These are phyloP conservation scores for Rhabdomys dilectus DNA, from an alignment of 2,113 vertebrate genomes.

Conservation along the genomic window DNA sequence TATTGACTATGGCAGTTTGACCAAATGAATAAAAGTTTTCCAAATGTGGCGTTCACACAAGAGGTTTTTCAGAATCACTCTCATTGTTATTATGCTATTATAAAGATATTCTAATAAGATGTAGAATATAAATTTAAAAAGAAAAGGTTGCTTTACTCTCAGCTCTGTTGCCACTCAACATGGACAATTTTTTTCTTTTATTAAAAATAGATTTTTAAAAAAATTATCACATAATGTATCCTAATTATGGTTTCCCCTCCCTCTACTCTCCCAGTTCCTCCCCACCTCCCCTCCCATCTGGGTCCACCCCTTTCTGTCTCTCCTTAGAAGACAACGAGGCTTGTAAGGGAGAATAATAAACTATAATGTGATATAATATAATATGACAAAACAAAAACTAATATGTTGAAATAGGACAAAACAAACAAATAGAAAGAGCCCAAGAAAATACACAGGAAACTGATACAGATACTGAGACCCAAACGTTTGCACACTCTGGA, in stretches of 20 bases:
- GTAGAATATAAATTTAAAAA: neutral
- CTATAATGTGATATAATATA: neutral
- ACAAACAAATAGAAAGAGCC: neutral
- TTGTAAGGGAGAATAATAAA: neutral
- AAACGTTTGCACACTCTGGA: neutral
- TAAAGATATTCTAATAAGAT: neutral
- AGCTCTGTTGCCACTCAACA: neutral
- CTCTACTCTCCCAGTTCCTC: neutral
- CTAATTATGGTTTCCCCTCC: neutral
- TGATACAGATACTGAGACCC: neutral
- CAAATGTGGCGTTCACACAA: neutral
- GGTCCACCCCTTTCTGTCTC: neutral
- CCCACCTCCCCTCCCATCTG: neutral
- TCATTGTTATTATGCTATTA: neutral
- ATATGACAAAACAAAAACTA: neutral
- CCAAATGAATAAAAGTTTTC: neutral
- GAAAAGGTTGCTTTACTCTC: neutral
- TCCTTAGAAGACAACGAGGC: neutral
- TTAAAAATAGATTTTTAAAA: neutral
- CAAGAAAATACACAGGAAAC: neutral
- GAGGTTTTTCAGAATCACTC: neutral
- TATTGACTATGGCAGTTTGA: neutral
- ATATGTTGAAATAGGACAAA: neutral
- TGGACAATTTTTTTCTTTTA: neutral
- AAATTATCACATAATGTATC: neutral